Evolutionary conservation across 2,797 vertebrate species (phyloP).

Genomic region (Tauraco hartlaubi): DNA sequence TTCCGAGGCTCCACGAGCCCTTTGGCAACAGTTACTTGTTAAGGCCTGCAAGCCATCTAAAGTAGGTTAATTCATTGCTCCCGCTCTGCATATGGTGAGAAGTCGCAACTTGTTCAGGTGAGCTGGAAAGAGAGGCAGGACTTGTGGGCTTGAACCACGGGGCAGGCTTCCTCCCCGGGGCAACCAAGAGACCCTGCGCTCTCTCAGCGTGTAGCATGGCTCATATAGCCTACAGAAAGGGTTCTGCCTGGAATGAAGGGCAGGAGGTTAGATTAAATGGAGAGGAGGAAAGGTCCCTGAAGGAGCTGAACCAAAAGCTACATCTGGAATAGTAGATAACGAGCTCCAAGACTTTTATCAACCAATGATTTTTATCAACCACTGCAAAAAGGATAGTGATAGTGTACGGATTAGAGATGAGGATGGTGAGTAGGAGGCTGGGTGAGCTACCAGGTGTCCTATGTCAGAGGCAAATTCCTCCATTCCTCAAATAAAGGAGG

Average conservation of each 20-base stretch:
- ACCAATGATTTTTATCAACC: neutral
- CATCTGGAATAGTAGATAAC: neutral
- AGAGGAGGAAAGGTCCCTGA: neutral
- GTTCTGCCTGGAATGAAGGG: neutral
- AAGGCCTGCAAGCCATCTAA: constrained; percentile 28
- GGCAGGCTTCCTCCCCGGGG: neutral
- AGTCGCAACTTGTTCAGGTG: neutral
- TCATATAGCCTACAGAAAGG: neutral
- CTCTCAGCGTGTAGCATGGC: accelerated
- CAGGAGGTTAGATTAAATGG: neutral
- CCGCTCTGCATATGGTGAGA: neutral
- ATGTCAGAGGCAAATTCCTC: accelerated
- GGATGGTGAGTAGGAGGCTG: neutral
- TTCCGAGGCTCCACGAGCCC: accelerated
- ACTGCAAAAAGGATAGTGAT: neutral
- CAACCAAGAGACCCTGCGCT: neutral
- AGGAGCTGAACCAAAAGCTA: neutral
- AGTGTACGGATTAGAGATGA: neutral
- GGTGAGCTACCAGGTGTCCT: neutral
- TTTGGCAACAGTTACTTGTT: neutral
- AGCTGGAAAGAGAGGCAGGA: neutral
- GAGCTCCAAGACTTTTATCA: neutral
- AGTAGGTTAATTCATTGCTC: constrained; percentile 35
- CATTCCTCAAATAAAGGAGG: neutral
- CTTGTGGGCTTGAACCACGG: neutral